Evolutionary conservation across 1,140 invertebrate species (phyloP).

Genomic region (Matsumurasca onukii): DNA sequence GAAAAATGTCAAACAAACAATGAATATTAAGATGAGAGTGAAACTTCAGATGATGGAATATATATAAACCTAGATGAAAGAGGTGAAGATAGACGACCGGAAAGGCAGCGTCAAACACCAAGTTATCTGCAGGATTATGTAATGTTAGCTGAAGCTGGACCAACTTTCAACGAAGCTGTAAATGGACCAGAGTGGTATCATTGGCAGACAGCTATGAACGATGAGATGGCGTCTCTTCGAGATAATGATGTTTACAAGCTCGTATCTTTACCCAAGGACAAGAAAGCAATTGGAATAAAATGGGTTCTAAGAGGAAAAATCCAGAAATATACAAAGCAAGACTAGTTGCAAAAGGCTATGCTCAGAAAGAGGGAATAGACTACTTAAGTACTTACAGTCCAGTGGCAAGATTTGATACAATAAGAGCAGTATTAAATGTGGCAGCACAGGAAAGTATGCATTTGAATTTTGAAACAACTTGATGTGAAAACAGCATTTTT

Average conservation of each 20-base stretch:
- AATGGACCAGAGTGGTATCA: not conserved
- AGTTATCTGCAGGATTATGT: not conserved
- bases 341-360: slow-evolving; percentile 48
- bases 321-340: slow-evolving; percentile 43
- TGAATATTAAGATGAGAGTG: not conserved
- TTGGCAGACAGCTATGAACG: slow-evolving; percentile 5
- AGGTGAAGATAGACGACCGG: not conserved
- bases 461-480: slow-evolving; percentile 48
- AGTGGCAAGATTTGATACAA: slow-evolving; percentile 45
- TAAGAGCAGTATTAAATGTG: slow-evolving; percentile 49
- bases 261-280: not conserved
- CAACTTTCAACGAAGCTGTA: not conserved
- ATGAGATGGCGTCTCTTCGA: slow-evolving; percentile 4
- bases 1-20: too few relatives aligned
- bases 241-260: slow-evolving; percentile 2
- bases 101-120: not conserved
- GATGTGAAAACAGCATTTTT: slow-evolving; percentile 46
- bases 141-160: not conserved
- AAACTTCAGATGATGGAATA: too few relatives aligned
- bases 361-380: slow-evolving; percentile 47
- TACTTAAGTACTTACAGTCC: slow-evolving; percentile 50
- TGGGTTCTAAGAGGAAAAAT: not conserved
- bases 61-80: not conserved
- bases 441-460: slow-evolving; percentile 44
- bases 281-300: slow-evolving; percentile 1